These are phyloP conservation scores for Oncopodura yosiiana DNA, from an alignment of 1,140 invertebrate species.

Conservation along the genomic window DNA sequence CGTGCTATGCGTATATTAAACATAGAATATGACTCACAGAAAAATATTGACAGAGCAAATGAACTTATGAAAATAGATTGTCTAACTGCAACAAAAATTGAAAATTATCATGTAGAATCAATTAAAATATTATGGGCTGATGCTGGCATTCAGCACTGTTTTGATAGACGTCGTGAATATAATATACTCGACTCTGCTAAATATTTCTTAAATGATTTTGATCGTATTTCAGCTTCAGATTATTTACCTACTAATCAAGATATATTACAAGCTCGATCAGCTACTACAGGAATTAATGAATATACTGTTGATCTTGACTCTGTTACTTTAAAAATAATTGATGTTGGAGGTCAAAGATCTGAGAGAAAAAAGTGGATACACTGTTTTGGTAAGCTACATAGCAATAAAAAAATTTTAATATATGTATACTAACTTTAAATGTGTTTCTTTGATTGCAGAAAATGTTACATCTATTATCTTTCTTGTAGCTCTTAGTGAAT, in stretches of 20 bases:
- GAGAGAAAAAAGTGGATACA: slow-evolving; percentile 99
- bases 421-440: too few species aligned
- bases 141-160: slow-evolving; percentile 94
- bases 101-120: too few species aligned
- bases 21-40: too few species aligned
- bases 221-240: slow-evolving; percentile 89
- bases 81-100: too few species aligned
- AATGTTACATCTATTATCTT: too few species aligned
- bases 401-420: too few species aligned
- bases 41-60: too few species aligned
- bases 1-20: too few species aligned
- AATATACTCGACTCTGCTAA: slow-evolving; percentile 99
- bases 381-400: too few species aligned
- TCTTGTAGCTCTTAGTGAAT: too few species aligned
- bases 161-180: slow-evolving; percentile 98
- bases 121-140: slow-evolving; percentile 99
- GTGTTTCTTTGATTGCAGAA: too few species aligned
- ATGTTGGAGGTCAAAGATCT: slow-evolving; percentile 94
- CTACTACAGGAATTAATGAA: slow-evolving; percentile 99
- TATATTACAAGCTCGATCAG: slow-evolving; percentile 87
- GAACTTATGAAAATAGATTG: too few species aligned
- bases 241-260: slow-evolving; percentile 99
- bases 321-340: slow-evolving; percentile 97
- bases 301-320: slow-evolving; percentile 99
- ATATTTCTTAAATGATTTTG: slow-evolving; percentile 96